Evolutionary conservation across 2,113 vertebrate species (phyloP).

Genomic region (Antigone vipio): DNA sequence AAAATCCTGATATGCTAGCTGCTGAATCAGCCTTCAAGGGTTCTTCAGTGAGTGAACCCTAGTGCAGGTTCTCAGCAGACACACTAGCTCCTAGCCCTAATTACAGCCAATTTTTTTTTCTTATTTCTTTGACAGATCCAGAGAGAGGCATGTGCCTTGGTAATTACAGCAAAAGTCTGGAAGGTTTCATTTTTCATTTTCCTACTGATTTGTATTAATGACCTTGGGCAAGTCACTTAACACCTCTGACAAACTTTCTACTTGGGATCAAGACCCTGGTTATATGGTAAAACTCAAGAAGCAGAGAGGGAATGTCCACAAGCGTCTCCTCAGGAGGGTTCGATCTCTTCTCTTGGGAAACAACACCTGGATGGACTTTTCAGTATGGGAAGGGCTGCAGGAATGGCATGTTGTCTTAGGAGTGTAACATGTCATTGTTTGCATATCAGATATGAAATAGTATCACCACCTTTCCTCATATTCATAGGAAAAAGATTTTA

Average conservation of each 20-base stretch:
- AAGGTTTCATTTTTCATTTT: not conserved
- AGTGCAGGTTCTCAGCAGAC: not conserved
- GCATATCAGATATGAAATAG: not conserved
- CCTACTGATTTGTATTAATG: not conserved
- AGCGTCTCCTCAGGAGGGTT: not conserved
- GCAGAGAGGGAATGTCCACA: not conserved
- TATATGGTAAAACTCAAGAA: not conserved
- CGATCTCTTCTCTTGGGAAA: not conserved
- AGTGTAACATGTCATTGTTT: not conserved
- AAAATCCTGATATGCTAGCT: not conserved
- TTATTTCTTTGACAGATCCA: not conserved
- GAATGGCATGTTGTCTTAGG: not conserved
- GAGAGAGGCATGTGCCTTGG: not conserved
- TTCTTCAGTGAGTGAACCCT: not conserved
- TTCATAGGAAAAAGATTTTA: not conserved
- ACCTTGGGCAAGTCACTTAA: not conserved
- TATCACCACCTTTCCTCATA: not conserved
- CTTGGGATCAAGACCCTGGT: not conserved
- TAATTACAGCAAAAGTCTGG: not conserved
- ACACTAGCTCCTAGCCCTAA: not conserved
- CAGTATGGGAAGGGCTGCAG: not conserved
- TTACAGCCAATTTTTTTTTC: not conserved
- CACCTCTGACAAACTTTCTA: not conserved
- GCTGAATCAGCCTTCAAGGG: not conserved
- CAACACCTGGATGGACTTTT: not conserved